Evolutionary conservation across 2,888 invertebrate species (phyloP).

Genomic region (Protonemura montana): DNA sequence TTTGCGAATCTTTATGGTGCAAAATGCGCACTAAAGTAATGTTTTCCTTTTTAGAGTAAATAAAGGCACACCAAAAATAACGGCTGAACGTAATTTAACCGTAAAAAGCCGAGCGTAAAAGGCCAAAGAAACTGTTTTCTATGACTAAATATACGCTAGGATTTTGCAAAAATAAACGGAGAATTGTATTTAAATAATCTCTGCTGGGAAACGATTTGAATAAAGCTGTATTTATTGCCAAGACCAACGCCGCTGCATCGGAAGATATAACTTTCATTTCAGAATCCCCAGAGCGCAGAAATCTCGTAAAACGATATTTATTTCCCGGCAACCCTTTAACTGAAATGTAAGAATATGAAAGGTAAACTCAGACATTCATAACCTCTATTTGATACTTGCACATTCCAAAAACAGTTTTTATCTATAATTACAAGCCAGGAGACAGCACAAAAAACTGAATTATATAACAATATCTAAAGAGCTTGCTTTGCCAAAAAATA

Average conservation of each 20-base stretch:
- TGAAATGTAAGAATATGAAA: background rate
- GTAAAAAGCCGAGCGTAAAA: background rate
- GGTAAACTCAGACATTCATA: too few species aligned
- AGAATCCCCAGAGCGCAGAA: background rate
- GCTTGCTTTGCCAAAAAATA: too few species aligned
- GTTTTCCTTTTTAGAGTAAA: background rate
- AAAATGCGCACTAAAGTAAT: too few species aligned
- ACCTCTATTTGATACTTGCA: too few species aligned
- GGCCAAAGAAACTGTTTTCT: background rate
- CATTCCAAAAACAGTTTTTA: too few species aligned
- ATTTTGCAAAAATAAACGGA: background rate
- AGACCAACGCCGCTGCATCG: background rate
- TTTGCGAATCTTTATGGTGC: too few species aligned
- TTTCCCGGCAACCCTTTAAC: background rate
- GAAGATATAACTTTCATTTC: background rate
- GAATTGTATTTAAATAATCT: slow-evolving; percentile 12
- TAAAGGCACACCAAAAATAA: background rate
- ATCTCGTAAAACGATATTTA: background rate
- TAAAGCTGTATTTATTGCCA: slow-evolving; percentile 12
- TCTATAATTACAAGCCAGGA: too few species aligned
- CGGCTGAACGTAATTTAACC: background rate
- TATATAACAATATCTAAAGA: too few species aligned
- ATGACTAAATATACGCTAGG: background rate
- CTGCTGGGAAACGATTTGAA: slow-evolving; percentile 1
- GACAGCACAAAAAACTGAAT: too few species aligned